Base-by-base conservation (phyloP, 2,888 invertebrate genomes). In the Lepidochitona cinerea region DNA sequence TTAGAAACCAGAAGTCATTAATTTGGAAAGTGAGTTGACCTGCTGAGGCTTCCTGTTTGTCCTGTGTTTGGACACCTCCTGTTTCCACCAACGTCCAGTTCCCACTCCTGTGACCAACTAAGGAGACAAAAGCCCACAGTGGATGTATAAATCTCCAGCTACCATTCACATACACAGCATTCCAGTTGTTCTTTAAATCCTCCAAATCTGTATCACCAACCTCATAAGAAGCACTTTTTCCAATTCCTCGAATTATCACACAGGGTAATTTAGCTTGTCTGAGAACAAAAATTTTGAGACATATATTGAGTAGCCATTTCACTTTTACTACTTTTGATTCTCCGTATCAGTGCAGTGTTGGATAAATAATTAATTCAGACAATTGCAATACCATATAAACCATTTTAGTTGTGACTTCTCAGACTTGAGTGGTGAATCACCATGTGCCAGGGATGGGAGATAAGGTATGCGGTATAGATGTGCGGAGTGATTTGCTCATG, bases 1-100 rank as follows among this genome's bases (percentile, higher is more conserved):
- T 82, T 29, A 87, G 79, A 77, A 87, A 88, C 76, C 83, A 88
- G 79, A 85, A 86, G 37, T 85, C 85, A 73, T 88, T 85, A 41
- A 78, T 49, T 49, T 68, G 68, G 65, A 77, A 80, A 14, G 70
- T 71, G 26, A 75, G 71, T 14, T 79, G 69, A 7, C 75, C 73
- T 9, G 67, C 73, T 3, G 72, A 59, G 12, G 29, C 64, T 18
- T 73, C 70, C 0, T 66, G 73, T n/a, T 75, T 74, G 26, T 66
- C 68, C 23, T 66, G 35, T 14, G 9, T 66, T n/a, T 14, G 74
- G 54, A 59, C 32, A 4, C 59, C 59, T 70, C 80, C 76, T 12
- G 73, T 41, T 64, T 83, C 84, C 12, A 85, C 79, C 68, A 83
- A 76, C 0, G 81, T 78, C 79, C 83, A 86, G 12, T 77, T 74